A percentile compares a stretch with the other conserved stretches of the same genome.
These are phyloP conservation scores for Sebastes nivosus DNA, from an alignment of 2,797 vertebrate species.

Conservation along the genomic window DNA sequence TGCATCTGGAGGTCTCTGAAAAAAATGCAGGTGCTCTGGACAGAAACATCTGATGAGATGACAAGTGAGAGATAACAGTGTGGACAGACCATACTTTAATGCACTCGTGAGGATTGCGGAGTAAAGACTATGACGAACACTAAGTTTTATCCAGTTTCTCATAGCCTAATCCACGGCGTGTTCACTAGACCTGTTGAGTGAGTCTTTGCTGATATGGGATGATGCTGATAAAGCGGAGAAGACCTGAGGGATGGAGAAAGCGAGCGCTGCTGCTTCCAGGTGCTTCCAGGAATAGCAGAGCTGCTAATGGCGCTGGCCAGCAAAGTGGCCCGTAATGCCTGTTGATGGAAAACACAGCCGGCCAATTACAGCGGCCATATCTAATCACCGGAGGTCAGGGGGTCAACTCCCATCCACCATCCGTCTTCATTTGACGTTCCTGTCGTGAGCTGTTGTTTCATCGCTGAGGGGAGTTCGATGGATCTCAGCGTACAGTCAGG, in stretches of 20 bases:
- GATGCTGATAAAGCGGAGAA: slow-evolving; percentile 7
- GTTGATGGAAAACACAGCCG: slow-evolving; percentile 75
- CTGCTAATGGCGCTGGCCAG: slow-evolving; percentile 57
- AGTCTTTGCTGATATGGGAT: not conserved
- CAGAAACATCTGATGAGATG: slow-evolving; percentile 6
- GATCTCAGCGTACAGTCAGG: slow-evolving; percentile 1
- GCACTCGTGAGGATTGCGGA: not conserved
- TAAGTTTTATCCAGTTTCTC: slow-evolving; percentile 7
- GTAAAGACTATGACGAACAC: not conserved
- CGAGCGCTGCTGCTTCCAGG: slow-evolving; percentile 45
- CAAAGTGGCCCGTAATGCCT: slow-evolving; percentile 65
- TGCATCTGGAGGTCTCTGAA: slow-evolving; percentile 1
- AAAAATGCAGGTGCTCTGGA: slow-evolving; percentile 10
- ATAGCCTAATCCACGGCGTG: not conserved
- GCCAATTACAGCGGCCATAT: slow-evolving; percentile 73
- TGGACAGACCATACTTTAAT: not conserved
- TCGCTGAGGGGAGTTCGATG: slow-evolving; percentile 3
- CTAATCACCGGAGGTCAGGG: slow-evolving; percentile 69
- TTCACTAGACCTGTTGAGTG: slow-evolving; percentile 16
- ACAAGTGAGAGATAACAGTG: slow-evolving; percentile 8
- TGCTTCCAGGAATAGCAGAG: slow-evolving; percentile 66
- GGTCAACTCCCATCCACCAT: slow-evolving; percentile 56
- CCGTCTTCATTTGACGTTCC: slow-evolving; percentile 60
- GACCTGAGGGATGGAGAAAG: slow-evolving; percentile 13
- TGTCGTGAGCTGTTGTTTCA: slow-evolving; percentile 38